Evolutionary conservation across 2,113 vertebrate genomes (phyloP).

Genomic region (Elanoides forficatus): DNA sequence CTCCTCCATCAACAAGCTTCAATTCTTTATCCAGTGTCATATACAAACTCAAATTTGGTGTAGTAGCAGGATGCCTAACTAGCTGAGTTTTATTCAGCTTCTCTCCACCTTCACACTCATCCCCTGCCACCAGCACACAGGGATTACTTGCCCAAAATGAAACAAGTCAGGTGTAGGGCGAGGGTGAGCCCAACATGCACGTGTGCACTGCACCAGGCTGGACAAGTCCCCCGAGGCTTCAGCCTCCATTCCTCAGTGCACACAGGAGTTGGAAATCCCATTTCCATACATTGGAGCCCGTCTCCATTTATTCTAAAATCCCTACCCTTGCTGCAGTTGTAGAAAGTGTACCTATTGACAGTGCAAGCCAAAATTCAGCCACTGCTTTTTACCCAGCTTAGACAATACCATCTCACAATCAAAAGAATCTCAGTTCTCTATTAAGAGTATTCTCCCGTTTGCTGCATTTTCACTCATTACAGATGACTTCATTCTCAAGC

Average conservation of each 20-base stretch:
- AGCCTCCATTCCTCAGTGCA: not conserved
- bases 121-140: not conserved
- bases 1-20: not conserved
- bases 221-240: not conserved
- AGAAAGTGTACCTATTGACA: not conserved
- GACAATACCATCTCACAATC: not conserved
- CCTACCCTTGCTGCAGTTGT: rapidly evolving
- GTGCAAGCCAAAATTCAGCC: not conserved
- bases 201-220: not conserved
- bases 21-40: not conserved
- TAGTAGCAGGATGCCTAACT: not conserved
- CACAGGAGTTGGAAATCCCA: not conserved
- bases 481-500: not conserved
- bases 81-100: not conserved
- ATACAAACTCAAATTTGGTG: not conserved
- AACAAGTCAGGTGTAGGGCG: not conserved
- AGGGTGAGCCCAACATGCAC: rapidly evolving
- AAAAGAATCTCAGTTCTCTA: not conserved
- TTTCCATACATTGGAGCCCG: not conserved
- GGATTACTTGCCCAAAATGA: not conserved
- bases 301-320: not conserved
- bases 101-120: not conserved
- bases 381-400: not conserved
- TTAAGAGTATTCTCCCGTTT: not conserved
- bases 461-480: not conserved